These are phyloP conservation scores for Mastomys coucha DNA, from an alignment of 2,113 vertebrate genomes.

Conservation along the genomic window DNA sequence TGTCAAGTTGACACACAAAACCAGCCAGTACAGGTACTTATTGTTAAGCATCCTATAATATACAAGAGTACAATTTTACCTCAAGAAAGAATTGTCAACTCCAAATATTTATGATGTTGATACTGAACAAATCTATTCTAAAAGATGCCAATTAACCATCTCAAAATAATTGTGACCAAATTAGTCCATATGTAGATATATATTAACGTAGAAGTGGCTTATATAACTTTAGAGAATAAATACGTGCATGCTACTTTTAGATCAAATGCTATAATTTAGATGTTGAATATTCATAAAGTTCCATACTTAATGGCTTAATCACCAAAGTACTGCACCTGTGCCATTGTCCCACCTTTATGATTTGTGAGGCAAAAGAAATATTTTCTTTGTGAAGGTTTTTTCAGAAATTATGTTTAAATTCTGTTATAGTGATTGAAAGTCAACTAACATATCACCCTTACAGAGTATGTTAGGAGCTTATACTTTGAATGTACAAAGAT, in stretches of 20 bases:
- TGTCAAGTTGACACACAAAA: no score
- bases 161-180: not conserved
- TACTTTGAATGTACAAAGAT: no score
- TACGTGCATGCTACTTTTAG: not conserved
- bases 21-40: not conserved
- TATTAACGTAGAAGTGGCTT: no score
- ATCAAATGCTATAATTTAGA: no score
- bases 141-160: not conserved
- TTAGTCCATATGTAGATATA: not conserved
- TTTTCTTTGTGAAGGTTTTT: not conserved
- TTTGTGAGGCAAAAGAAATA: not conserved
- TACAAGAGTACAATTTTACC: not conserved
- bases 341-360: not conserved
- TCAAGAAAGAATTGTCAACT: not conserved
- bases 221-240: not conserved
- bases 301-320: not conserved
- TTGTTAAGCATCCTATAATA: fast-evolving
- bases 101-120: not conserved
- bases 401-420: not conserved
- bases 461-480: not conserved
- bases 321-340: fast-evolving
- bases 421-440: not conserved
- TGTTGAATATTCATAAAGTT: not conserved
- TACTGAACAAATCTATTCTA: not conserved
- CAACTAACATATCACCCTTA: fast-evolving